Percentiles rank a stretch among this genome's conserved stretches.
phyloP scores from a whole-genome alignment of 2,888 invertebrate species.

The Drosophila imparisetae region DNA sequence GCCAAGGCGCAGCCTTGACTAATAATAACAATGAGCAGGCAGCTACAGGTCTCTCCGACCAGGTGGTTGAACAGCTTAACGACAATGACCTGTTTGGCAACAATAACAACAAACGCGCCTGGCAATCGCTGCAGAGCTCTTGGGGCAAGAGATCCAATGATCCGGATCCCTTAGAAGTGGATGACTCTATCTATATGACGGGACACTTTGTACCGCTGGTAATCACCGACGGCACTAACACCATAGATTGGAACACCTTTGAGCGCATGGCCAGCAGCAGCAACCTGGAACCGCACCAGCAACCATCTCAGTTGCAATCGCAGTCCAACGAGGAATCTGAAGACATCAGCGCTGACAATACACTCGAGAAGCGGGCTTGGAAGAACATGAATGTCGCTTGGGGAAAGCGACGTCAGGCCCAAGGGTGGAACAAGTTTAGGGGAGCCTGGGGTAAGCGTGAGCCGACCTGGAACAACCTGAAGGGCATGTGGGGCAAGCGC shows the following conservation, averaged over 20 bases:
- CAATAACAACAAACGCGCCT: conserved; percentile 85
- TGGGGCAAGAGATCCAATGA: conserved; percentile 88
- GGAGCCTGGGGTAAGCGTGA: conserved; percentile 91
- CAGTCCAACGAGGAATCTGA: conserved; percentile 63
- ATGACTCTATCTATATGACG: conserved; percentile 63
- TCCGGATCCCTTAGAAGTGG: conserved; percentile 36
- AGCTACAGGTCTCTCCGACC: conserved; percentile 57
- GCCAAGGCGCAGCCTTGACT: conserved; percentile 37
- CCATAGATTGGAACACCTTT: conserved; percentile 73
- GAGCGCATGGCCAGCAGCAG: conserved; percentile 65
- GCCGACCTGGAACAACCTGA: conserved; percentile 91
- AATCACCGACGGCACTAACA: conserved; percentile 67
- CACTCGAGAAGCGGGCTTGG: conserved; percentile 88
- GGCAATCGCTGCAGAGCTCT: conserved; percentile 89
- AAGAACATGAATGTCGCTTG: conserved; percentile 89
- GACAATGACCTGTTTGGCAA: conserved; percentile 62
- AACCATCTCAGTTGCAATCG: conserved; percentile 25
- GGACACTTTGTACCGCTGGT: conserved; percentile 66
- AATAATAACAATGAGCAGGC: conserved; percentile 54
- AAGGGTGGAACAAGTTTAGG: conserved; percentile 86
- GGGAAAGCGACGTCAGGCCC: conserved; percentile 88
- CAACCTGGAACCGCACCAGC: conserved; percentile 39
- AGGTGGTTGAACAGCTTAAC: conserved; percentile 62
- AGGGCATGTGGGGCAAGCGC: conserved; percentile 92
- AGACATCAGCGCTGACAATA: conserved; percentile 38